Evolutionary conservation across 2,888 invertebrate genomes (phyloP).

Genomic region (Scaptomyza polygonia): DNA sequence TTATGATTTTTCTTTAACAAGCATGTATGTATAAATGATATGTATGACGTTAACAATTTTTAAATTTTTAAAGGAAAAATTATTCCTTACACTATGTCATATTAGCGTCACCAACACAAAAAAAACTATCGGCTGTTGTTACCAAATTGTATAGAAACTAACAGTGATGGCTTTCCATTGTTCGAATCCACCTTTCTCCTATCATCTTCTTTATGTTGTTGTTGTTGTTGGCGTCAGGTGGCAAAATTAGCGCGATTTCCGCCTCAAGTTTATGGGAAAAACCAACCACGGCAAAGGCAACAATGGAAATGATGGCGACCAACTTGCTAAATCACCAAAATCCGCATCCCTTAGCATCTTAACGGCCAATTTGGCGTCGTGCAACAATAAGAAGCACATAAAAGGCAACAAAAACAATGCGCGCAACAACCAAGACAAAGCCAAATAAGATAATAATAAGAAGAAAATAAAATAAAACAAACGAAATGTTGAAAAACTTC

Average conservation of each 20-base stretch:
- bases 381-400: slow-evolving; percentile 15
- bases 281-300: slow-evolving; percentile 25
- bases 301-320: slow-evolving; percentile 36
- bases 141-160: background rate
- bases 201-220: background rate
- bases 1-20: too few species aligned
- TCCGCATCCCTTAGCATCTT: slow-evolving; percentile 78
- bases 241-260: slow-evolving; percentile 75
- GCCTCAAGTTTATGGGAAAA: slow-evolving; percentile 47
- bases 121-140: background rate
- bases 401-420: slow-evolving; percentile 20
- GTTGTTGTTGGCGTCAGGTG: slow-evolving; percentile 50
- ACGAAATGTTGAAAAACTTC: slow-evolving; percentile 57
- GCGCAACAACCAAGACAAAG: slow-evolving; percentile 51
- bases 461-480: slow-evolving; percentile 78
- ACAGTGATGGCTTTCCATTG: background rate
- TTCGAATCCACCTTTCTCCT: background rate
- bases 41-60: too few species aligned
- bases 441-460: slow-evolving; percentile 62
- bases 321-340: slow-evolving; percentile 73
- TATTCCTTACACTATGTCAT: too few species aligned
- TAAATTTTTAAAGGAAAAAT: too few species aligned
- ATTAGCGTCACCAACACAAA: background rate
- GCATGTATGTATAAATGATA: too few species aligned
- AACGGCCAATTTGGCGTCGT: slow-evolving; percentile 78